Conservation (phyloP, 2,888 invertebrate species). For the Cheilosia impressa region DNA sequence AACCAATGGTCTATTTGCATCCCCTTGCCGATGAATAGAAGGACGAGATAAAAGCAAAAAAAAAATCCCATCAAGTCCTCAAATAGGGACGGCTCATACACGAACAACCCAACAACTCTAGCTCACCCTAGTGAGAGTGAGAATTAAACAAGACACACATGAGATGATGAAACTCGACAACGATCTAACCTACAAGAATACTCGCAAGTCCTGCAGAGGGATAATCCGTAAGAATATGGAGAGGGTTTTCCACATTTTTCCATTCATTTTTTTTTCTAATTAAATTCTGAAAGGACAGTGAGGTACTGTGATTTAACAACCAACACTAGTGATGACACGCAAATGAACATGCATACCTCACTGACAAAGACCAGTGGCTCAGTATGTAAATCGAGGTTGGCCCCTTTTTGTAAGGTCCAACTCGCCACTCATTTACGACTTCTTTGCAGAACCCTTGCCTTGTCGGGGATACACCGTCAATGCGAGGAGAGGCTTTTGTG, state of each 20-base stretch:
- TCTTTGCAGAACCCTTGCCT: conserved; percentile 24
- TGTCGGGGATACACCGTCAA: conserved; percentile 42
- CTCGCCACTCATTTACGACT: conserved; percentile 8
- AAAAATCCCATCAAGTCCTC: conserved; percentile 53
- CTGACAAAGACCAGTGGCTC: not conserved
- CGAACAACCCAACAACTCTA: conserved; percentile 10
- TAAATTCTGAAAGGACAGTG: conserved; percentile 19
- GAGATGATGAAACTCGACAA: conserved; percentile 49
- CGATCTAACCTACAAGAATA: conserved; percentile 17
- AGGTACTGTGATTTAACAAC: conserved; percentile 57
- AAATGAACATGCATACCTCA: conserved; percentile 39
- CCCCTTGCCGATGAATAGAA: conserved; percentile 11
- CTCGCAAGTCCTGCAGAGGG: conserved; percentile 39
- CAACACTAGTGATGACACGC: conserved; percentile 62
- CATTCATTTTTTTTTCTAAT: conserved; percentile 1
- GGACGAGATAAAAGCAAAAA: not conserved
- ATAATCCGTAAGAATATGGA: conserved; percentile 59
- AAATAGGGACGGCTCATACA: conserved; percentile 7
- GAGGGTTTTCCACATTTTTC: conserved; percentile 22
- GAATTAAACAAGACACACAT: conserved; percentile 44
- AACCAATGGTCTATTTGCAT: conserved; percentile 40
- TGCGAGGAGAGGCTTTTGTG: conserved; percentile 17
- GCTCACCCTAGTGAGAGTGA: not conserved
- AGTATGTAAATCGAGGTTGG: conserved; percentile 55
- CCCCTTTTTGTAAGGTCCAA: conserved; percentile 33